A percentile compares a stretch with the other conserved stretches of the same genome.
Evolutionary conservation across 2,888 invertebrate species (phyloP).

Genomic region (Luffia ferchaultella): DNA sequence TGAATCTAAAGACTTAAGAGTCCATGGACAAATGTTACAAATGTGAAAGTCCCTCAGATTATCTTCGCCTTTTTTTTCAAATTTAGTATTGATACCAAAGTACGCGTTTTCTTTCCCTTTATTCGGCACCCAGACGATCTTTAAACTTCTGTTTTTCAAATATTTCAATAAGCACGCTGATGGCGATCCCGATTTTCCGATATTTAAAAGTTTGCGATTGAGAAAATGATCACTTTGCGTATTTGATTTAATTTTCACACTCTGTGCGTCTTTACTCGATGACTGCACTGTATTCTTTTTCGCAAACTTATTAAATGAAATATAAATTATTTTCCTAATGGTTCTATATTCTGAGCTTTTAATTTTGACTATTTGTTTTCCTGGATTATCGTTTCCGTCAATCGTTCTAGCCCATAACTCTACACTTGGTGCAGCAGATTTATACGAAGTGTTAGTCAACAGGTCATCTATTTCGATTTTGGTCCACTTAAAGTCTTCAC

Average conservation of each 20-base stretch:
- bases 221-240: constrained; percentile 13
- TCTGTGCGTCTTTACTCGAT: not conserved
- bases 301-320: constrained; percentile 26
- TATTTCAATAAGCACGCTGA: constrained; percentile 40
- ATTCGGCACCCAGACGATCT: constrained; percentile 34
- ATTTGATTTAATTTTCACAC: not conserved
- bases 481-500: constrained; percentile 25
- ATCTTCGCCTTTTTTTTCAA: constrained; percentile 18
- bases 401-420: constrained; percentile 19
- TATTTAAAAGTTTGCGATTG: constrained; percentile 44
- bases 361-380: constrained; percentile 11
- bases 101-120: constrained; percentile 15
- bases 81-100: constrained; percentile 33
- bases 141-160: constrained; percentile 39
- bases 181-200: constrained; percentile 35
- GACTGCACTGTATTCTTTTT: constrained; percentile 19
- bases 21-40: not conserved
- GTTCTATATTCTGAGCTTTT: constrained; percentile 22
- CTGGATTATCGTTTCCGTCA: constrained; percentile 8
- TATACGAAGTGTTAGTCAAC: constrained; percentile 19
- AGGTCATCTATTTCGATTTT: constrained; percentile 39
- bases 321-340: constrained; percentile 31
- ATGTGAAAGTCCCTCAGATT: constrained; percentile 7
- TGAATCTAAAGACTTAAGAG: too few species aligned
- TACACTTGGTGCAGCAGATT: not conserved